Evolutionary conservation across 2,113 vertebrate species (phyloP).

Genomic region (Lycaon pictus): DNA sequence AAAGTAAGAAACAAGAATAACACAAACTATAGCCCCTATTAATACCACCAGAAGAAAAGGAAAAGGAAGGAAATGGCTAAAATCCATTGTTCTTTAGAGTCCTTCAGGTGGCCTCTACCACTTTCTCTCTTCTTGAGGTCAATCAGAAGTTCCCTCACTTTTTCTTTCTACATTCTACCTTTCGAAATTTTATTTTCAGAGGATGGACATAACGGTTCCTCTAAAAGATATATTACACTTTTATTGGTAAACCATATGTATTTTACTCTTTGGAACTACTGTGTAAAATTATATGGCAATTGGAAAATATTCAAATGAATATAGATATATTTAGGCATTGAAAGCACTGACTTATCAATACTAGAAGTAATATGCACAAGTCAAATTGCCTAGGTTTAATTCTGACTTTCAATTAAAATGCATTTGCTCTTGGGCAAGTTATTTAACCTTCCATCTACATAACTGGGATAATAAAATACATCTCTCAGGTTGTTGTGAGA

Average conservation of each 20-base stretch:
- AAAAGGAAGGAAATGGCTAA: background rate
- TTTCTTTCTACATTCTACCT: background rate
- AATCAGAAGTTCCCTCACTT: background rate
- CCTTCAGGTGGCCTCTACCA: background rate
- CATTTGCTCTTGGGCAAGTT: constrained; percentile 51
- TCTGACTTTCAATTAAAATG: constrained; percentile 51
- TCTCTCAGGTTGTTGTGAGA: constrained; percentile 52
- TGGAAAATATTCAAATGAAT: constrained; percentile 54
- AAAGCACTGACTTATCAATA: constrained; percentile 51
- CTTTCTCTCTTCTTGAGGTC: background rate
- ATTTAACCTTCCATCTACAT: constrained; percentile 69
- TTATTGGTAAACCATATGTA: background rate
- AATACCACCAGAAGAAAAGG: background rate
- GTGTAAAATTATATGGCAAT: constrained; percentile 9
- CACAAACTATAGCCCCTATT: background rate
- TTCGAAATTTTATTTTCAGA: constrained; percentile 27
- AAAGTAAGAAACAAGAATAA: background rate
- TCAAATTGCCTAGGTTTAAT: constrained; percentile 4
- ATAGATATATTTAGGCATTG: background rate
- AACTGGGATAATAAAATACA: constrained; percentile 67
- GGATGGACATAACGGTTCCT: background rate
- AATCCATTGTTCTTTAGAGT: background rate
- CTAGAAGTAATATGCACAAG: background rate
- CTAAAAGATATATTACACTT: background rate
- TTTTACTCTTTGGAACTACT: constrained; percentile 6